phyloP scores from a whole-genome alignment of 2,888 invertebrate genomes.

The Hartigia nigra region DNA sequence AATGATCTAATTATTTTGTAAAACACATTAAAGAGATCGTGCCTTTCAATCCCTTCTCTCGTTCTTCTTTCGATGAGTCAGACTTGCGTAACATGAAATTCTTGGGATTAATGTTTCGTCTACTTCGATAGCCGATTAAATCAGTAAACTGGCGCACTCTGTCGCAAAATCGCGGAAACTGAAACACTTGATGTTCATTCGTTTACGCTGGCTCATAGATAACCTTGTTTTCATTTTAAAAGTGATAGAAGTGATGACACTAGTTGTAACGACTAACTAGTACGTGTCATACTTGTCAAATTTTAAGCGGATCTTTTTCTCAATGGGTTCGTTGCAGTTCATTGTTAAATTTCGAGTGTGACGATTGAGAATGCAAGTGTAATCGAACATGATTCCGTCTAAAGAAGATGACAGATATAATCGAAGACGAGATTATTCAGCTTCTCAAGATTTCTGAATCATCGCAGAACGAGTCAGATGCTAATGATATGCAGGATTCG shows the following conservation, averaged over 20 bases:
- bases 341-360: slow-evolving; percentile 28
- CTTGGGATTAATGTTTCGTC: no score
- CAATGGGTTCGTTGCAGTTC: not conserved
- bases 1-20: not conserved
- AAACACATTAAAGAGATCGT: not conserved
- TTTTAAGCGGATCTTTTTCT: not conserved
- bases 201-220: no score
- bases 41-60: no score
- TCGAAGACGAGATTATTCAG: slow-evolving; percentile 27
- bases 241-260: slow-evolving; percentile 3
- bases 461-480: slow-evolving; percentile 23
- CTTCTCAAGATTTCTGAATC: slow-evolving; percentile 14
- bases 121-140: no score
- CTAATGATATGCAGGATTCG: slow-evolving; percentile 39
- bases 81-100: no score
- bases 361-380: slow-evolving; percentile 12
- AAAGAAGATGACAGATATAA: slow-evolving; percentile 26
- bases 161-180: no score
- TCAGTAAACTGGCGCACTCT: no score
- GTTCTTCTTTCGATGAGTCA: no score
- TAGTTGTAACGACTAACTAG: not conserved
- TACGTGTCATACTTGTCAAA: slow-evolving; percentile 6
- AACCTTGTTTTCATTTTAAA: no score
- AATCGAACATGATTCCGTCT: slow-evolving; percentile 22
- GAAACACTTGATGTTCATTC: no score